These are phyloP conservation scores for Macrotrachela quadricornifera DNA, from an alignment of 1,140 invertebrate species.

Conservation along the genomic window DNA sequence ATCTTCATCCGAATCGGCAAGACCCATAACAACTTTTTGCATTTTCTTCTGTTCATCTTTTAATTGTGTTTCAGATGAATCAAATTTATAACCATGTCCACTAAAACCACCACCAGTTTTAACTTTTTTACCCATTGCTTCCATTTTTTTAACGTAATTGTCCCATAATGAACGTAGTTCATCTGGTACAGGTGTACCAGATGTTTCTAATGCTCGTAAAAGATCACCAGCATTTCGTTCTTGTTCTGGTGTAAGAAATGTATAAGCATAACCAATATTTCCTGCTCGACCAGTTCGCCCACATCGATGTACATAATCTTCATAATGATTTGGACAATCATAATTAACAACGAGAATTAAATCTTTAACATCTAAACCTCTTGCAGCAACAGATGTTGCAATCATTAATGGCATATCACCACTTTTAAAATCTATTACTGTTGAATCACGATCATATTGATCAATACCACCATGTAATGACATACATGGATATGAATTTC, in stretches of 20 bases:
- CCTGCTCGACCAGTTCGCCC: slow-evolving; percentile 66
- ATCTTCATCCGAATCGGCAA: slow-evolving; percentile 63
- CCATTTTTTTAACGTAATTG: slow-evolving; percentile 60
- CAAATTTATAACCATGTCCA: slow-evolving; percentile 96
- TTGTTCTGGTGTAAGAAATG: slow-evolving; percentile 85
- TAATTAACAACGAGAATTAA: slow-evolving; percentile 94
- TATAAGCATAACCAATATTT: slow-evolving; percentile 84
- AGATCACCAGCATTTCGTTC: slow-evolving; percentile 76
- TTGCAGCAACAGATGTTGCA: slow-evolving; percentile 82
- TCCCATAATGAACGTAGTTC: slow-evolving; percentile 62
- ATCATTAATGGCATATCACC: slow-evolving; percentile 51
- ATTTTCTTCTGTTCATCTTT: slow-evolving; percentile 76
- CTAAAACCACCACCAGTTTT: slow-evolving; percentile 69
- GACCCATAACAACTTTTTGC: slow-evolving; percentile 77
- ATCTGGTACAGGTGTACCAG: slow-evolving; percentile 48
- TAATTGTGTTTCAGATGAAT: slow-evolving; percentile 84
- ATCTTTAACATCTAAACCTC: slow-evolving; percentile 92
- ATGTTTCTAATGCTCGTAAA: slow-evolving; percentile 63
- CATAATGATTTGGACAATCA: slow-evolving; percentile 98
- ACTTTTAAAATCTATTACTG: slow-evolving; percentile 88
- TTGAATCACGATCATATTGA: slow-evolving; percentile 93
- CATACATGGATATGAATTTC: slow-evolving; percentile 77
- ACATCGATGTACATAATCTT: slow-evolving; percentile 97
- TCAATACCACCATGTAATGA: slow-evolving; percentile 95
- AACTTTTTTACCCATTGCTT: slow-evolving; percentile 69